Conservation (phyloP, 2,888 invertebrate species). For the Orchestes rusci region DNA sequence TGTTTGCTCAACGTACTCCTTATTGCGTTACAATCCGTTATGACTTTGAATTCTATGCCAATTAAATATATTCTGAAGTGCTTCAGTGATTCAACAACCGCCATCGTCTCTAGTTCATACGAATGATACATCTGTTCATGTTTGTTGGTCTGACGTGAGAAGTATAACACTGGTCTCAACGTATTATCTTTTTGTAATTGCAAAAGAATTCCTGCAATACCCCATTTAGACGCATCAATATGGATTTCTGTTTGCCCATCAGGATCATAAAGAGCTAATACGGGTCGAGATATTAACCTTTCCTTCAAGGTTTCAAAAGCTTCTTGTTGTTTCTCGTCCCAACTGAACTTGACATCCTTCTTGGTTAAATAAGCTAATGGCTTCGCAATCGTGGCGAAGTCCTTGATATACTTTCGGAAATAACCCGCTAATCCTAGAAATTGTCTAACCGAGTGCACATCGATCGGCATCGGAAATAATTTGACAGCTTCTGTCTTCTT, state of each 20-base stretch:
- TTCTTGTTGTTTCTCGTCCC: conserved; percentile 27
- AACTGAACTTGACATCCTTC: too few species aligned
- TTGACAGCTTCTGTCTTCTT: conserved; percentile 28
- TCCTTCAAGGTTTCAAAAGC: conserved; percentile 13
- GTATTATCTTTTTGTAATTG: conserved; percentile 26
- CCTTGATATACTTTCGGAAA: conserved; percentile 30
- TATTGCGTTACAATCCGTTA: conserved; percentile 33
- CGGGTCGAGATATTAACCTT: conserved; percentile 6
- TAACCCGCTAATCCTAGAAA: conserved; percentile 27
- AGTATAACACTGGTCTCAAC: conserved; percentile 32
- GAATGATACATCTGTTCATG: conserved; percentile 30
- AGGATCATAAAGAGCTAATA: not conserved
- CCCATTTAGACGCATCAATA: conserved; percentile 30
- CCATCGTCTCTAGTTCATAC: conserved; percentile 37
- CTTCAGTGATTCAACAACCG: conserved; percentile 33
- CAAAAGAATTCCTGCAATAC: conserved; percentile 31
- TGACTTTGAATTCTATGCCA: conserved; percentile 22
- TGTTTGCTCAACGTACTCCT: conserved; percentile 30
- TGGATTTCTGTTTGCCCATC: conserved; percentile 30
- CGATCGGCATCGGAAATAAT: conserved; percentile 30
- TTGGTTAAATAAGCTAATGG: conserved; percentile 28
- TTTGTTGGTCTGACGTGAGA: conserved; percentile 29
- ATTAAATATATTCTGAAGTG: conserved; percentile 30
- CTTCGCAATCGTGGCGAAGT: conserved; percentile 29
- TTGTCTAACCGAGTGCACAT: conserved; percentile 23